A percentile compares a stretch with the other conserved stretches of the same genome.
Evolutionary conservation across 2,888 invertebrate genomes (phyloP).

Genomic region (Luffia ferchaultella): DNA sequence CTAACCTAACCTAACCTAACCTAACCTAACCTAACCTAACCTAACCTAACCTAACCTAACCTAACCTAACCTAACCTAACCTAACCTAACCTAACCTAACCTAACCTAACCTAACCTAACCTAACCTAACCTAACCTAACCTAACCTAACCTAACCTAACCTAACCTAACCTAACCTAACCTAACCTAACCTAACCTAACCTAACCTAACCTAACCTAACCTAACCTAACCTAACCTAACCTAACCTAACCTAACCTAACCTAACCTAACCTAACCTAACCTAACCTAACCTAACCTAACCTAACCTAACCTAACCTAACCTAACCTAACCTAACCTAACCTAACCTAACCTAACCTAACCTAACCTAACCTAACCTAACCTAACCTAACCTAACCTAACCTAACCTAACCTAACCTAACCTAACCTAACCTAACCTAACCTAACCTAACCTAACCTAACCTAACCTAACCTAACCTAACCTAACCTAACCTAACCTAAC

Average conservation of each 20-base stretch:
- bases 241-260: slow-evolving; percentile 16
- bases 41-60: slow-evolving; percentile 10
- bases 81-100: slow-evolving; percentile 12
- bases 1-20: slow-evolving; percentile 6
- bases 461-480: slow-evolving; percentile 12
- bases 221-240: slow-evolving; percentile 16
- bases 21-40: slow-evolving; percentile 10
- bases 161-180: slow-evolving; percentile 13
- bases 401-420: slow-evolving; percentile 18
- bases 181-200: slow-evolving; percentile 13
- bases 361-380: slow-evolving; percentile 16
- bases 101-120: slow-evolving; percentile 13
- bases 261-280: slow-evolving; percentile 15
- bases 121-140: slow-evolving; percentile 9
- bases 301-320: slow-evolving; percentile 17
- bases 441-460: slow-evolving; percentile 13
- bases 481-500: slow-evolving; percentile 13
- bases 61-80: slow-evolving; percentile 12
- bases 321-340: slow-evolving; percentile 17
- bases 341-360: slow-evolving; percentile 17
- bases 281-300: slow-evolving; percentile 16
- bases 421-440: slow-evolving; percentile 15
- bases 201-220: slow-evolving; percentile 16
- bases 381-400: slow-evolving; percentile 18
- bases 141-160: slow-evolving; percentile 13